A percentile compares a stretch with the other conserved stretches of the same genome.
These are phyloP conservation scores for Anaspis maculata DNA, from an alignment of 2,888 invertebrate species.

Conservation along the genomic window DNA sequence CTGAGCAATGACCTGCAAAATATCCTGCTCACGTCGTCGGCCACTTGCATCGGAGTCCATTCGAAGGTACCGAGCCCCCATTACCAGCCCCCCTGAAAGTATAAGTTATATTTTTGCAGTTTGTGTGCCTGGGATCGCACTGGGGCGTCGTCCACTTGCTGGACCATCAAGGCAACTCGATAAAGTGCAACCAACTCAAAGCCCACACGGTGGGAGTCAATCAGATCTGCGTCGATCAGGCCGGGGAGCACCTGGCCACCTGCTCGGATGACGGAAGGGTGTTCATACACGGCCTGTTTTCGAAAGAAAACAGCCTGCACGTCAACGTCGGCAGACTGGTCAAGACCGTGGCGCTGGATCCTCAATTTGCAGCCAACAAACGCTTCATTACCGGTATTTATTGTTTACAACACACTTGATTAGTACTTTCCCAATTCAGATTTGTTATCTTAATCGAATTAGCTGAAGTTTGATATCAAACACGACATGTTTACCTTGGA, in stretches of 20 bases:
- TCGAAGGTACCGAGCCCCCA: constrained; percentile 56
- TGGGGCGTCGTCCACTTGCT: constrained; percentile 85
- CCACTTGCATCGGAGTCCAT: constrained; percentile 89
- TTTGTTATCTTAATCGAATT: too few relatives aligned
- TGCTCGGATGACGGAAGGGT: constrained; percentile 89
- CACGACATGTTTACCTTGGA: too few relatives aligned
- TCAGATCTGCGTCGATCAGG: constrained; percentile 86
- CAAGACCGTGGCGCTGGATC: constrained; percentile 73
- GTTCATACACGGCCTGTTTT: constrained; percentile 80
- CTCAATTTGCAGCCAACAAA: constrained; percentile 60
- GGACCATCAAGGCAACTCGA: constrained; percentile 86
- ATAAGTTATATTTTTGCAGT: constrained; percentile 44
- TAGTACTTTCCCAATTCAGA: too few relatives aligned
- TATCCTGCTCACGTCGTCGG: constrained; percentile 77
- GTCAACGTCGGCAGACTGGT: constrained; percentile 56
- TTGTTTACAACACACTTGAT: too few relatives aligned
- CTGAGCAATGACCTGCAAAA: constrained; percentile 79
- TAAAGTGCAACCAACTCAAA: constrained; percentile 60
- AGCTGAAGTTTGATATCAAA: too few relatives aligned
- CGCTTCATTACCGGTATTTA: constrained; percentile 81
- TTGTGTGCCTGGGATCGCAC: constrained; percentile 86
- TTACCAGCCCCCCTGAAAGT: constrained; percentile 1
- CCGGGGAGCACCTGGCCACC: constrained; percentile 83
- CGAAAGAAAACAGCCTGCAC: constrained; percentile 71
- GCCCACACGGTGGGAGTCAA: constrained; percentile 88